These are phyloP conservation scores for Furnarius figulus DNA, from an alignment of 2,113 vertebrate species.

Conservation along the genomic window DNA sequence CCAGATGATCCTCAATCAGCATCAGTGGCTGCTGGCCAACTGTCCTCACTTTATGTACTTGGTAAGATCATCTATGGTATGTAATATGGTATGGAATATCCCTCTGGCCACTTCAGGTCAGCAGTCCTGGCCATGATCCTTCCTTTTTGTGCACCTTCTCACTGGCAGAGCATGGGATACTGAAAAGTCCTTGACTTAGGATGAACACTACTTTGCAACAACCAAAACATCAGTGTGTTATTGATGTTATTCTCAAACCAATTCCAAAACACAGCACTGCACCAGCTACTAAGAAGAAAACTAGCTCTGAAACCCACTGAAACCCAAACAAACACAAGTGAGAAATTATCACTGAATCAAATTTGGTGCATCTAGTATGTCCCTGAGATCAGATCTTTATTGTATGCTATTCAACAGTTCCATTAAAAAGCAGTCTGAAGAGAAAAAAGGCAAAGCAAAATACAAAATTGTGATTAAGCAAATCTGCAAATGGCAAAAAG, in stretches of 20 bases:
- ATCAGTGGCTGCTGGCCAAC: not conserved
- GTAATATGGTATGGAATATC: not conserved
- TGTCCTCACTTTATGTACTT: not conserved
- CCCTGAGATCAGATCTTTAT: not conserved
- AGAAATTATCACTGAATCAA: not conserved
- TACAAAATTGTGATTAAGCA: not conserved
- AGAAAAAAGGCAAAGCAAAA: not conserved
- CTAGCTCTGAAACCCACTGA: not conserved
- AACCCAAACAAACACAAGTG: not conserved
- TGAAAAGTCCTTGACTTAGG: not conserved
- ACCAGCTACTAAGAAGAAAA: not conserved
- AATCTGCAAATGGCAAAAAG: not conserved
- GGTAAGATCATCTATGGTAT: accelerated
- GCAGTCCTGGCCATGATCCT: not conserved
- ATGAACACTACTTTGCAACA: not conserved
- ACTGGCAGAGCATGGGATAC: not conserved
- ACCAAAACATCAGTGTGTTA: not conserved
- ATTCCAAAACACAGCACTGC: not conserved
- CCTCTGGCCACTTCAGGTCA: not conserved
- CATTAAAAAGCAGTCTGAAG: not conserved
- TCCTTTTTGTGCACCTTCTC: not conserved
- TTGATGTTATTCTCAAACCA: not conserved
- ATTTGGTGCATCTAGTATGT: not conserved
- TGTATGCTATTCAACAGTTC: not conserved
- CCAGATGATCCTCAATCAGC: not conserved